These are phyloP conservation scores for Prochilodus magdalenae DNA, from an alignment of 2,113 vertebrate genomes.

Conservation along the genomic window DNA sequence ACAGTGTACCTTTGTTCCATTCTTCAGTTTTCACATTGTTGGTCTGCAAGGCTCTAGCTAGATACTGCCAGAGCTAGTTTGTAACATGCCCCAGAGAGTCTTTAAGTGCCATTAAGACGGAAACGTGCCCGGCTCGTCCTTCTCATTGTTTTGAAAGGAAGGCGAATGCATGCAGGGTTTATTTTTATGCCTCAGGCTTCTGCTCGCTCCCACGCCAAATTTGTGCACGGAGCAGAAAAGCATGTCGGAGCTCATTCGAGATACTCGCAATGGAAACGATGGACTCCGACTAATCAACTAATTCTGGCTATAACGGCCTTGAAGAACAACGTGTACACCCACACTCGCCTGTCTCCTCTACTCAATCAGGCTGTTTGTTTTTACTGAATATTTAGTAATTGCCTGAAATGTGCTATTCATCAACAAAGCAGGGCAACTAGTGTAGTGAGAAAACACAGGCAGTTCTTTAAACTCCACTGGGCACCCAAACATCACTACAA, in stretches of 20 bases:
- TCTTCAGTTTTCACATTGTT: too few relatives aligned
- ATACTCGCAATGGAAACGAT: constrained; percentile 25
- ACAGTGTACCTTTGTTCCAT: too few relatives aligned
- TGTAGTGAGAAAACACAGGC: too few relatives aligned
- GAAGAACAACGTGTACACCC: not conserved
- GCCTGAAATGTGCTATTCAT: not conserved
- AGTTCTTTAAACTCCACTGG: too few relatives aligned
- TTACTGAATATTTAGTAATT: not conserved
- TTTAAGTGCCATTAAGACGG: not conserved
- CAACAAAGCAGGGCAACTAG: too few relatives aligned
- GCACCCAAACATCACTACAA: too few relatives aligned
- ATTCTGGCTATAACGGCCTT: not conserved
- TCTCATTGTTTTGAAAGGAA: not conserved
- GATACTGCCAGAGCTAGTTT: not conserved
- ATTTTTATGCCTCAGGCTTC: not conserved
- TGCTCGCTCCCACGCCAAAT: constrained; percentile 23
- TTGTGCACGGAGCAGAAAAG: not conserved
- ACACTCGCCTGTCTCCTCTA: not conserved
- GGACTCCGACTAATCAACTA: constrained; percentile 30
- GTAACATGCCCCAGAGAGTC: not conserved
- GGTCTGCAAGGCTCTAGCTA: not conserved
- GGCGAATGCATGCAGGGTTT: not conserved
- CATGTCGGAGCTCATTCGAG: constrained; percentile 3
- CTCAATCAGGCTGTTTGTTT: not conserved
- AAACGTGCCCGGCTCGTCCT: not conserved